Evolutionary conservation across 2,888 invertebrate species (phyloP), one percentile per base, ranked within the genome.

Genomic region (Heteromyza rotundicornis): DNA sequence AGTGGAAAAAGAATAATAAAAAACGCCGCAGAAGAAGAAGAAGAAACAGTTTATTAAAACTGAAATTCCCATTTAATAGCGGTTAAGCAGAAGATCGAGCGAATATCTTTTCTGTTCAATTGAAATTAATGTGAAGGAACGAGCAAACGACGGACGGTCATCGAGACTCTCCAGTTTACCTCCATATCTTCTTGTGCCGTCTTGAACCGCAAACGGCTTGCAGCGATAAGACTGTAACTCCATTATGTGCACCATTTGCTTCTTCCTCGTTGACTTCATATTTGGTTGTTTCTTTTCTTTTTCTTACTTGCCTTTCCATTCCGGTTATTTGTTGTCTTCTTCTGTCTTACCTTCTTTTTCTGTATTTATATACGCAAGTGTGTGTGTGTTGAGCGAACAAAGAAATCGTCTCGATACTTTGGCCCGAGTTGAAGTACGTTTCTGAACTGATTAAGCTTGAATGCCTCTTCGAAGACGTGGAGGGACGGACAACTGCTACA

Each of bases 321-420:
- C n/a, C 16, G 5, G 32, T 36, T 53, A 52, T 36, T 35, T 53
- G 17, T 49, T 50, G 32, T 60, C 32, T 55, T 49, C 14, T 5
- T 35, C 17, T 23, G 19, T 27, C 50, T 59, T 54, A 72, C 71
- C 74, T 72, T 72, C 70, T 40, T 3, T n/a, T n/a, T 40, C 3
- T 40, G 40, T 40, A n/a, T 68, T 62, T 19, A 52, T n/a, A 19
- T 52, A 52, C 59, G 68, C 65, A 67, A 14, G 40, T 40, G 40
- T 40, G 40, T 40, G 16, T 40, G 22, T 65, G 63, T 63, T 64
- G 65, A 64, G 69, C 24, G 47, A 49, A 76, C 76, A 75, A 75
- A 77, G 74, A 70, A 77, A 72, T 75, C 72, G 74, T 71, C 64
- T 62, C 64, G 65, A 74, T 68, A 62, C 67, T 57, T 40, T 52